Evolutionary conservation across 1,140 invertebrate genomes (phyloP).

Genomic region (Drosophila mauritiana): DNA sequence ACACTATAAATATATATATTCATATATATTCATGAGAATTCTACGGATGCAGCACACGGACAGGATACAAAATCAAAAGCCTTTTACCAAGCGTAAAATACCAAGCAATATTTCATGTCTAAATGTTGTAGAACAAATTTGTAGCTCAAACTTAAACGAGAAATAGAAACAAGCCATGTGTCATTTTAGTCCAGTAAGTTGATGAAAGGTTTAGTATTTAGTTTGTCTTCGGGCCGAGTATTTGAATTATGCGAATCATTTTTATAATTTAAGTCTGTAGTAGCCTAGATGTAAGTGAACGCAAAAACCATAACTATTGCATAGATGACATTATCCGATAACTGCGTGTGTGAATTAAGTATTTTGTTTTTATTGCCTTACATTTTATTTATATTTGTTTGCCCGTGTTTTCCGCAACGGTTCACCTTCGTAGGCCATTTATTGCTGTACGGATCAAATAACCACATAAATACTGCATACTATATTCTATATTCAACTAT

Average conservation of each 20-base stretch:
- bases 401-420: slow-evolving; percentile 17
- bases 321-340: slow-evolving; percentile 41
- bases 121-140: slow-evolving; percentile 73
- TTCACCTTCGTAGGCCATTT: slow-evolving; percentile 30
- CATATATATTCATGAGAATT: slow-evolving; percentile 34
- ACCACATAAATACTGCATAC: slow-evolving; percentile 47
- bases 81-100: slow-evolving; percentile 71
- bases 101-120: slow-evolving; percentile 80
- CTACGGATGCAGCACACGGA: slow-evolving; percentile 41
- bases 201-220: slow-evolving; percentile 48
- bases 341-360: slow-evolving; percentile 48
- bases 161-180: slow-evolving; percentile 62
- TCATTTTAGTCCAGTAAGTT: slow-evolving; percentile 73
- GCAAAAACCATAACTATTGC: slow-evolving; percentile 27
- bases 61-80: slow-evolving; percentile 74
- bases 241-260: slow-evolving; percentile 76
- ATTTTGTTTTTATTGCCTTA: slow-evolving; percentile 62
- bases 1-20: slow-evolving; percentile 29
- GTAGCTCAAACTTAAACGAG: slow-evolving; percentile 55
- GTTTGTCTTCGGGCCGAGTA: slow-evolving; percentile 50
- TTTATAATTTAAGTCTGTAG: slow-evolving; percentile 51
- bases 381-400: slow-evolving; percentile 40
- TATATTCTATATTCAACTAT: slow-evolving; percentile 46
- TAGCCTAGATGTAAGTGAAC: slow-evolving; percentile 63
- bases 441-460: slow-evolving; percentile 43